These are phyloP conservation scores for Triplophysa tibetana DNA, from an alignment of 2,113 vertebrate genomes.

Conservation along the genomic window DNA sequence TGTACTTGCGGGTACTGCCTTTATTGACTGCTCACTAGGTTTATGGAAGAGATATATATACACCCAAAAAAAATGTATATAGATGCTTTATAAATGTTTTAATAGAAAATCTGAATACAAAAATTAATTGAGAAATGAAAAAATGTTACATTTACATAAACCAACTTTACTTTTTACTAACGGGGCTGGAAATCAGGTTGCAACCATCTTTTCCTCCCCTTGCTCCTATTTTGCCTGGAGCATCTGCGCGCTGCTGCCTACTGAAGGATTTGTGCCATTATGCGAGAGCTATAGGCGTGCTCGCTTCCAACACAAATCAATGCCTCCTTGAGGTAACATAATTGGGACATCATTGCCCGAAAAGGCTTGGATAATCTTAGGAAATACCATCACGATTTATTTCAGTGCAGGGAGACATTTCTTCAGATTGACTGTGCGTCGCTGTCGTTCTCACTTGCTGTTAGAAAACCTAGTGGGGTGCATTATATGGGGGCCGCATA, in stretches of 20 bases:
- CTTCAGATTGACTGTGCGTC: slow-evolving; percentile 7
- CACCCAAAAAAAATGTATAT: too few species aligned
- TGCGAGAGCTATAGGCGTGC: slow-evolving; percentile 27
- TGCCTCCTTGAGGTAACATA: slow-evolving; percentile 43
- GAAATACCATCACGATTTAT: slow-evolving; percentile 42
- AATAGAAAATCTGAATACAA: slow-evolving; percentile 1
- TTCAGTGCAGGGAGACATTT: slow-evolving; percentile 29
- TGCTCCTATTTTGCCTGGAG: slow-evolving; percentile 29
- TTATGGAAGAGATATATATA: background rate
- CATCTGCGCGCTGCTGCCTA: slow-evolving; percentile 43
- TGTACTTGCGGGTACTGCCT: too few species aligned
- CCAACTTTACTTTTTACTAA: background rate
- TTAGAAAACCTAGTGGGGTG: too few species aligned
- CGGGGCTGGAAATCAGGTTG: slow-evolving; percentile 40
- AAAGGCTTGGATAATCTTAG: slow-evolving; percentile 42
- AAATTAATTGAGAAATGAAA: background rate
- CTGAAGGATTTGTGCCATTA: slow-evolving; percentile 31
- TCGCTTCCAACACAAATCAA: slow-evolving; percentile 43
- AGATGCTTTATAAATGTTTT: too few species aligned
- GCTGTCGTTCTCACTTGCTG: background rate
- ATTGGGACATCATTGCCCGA: slow-evolving; percentile 46
- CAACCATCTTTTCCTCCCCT: slow-evolving; percentile 10
- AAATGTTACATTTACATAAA: slow-evolving; percentile 9
- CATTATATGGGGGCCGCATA: too few species aligned
- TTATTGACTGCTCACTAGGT: too few species aligned